Evolutionary conservation across 2,888 invertebrate species (phyloP), one percentile per base, ranked within the genome.

Genomic region (Gymnoscelis rufifasciata): DNA sequence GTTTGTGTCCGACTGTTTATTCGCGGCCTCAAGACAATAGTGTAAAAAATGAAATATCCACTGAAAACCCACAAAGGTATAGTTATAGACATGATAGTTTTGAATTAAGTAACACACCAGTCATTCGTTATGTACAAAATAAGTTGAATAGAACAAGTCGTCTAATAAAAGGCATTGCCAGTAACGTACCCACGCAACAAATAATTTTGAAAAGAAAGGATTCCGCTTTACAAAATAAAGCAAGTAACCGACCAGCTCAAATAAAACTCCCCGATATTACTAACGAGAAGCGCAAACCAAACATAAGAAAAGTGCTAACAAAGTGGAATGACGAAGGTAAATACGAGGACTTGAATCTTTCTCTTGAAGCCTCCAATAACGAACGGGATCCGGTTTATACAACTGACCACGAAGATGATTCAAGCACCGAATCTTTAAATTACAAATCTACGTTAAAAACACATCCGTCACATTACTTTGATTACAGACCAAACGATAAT

Each of bases 271-370:
- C 48, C 12, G 38, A 56, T 41, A 44, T 44, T 29, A 44, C 52
- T 5, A 31, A 50, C 7, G 54, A 61, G 13, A 68, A 52, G 47
- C 71, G 64, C 44, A 84, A 74, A 59, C 73, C 80, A n/a, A 51
- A 66, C 6, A 88, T 86, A 14, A 76, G 67, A 70, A 88, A 86
- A 69, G 77, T 90, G 2, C 56, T 89, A 1, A 90, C 89, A 0
- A 89, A 89, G 72, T 90, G 90, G 90, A 83, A 80, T 0, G 89
- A 90, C 53, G 76, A 78, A 56, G 80, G 86, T 1, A 86, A 83
- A 56, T 71, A 78, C 35, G 79, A 83, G 33, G 83, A 87, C 51
- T 68, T 89, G 51, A 74, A 88, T 50, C 80, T 86, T 52, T 74
- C 80, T 43, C 75, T 75, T 31, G 88, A 89, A 56, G 64, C 66